Conservation (phyloP, 2,797 vertebrate genomes). For the Microcaecilia unicolor region DNA sequence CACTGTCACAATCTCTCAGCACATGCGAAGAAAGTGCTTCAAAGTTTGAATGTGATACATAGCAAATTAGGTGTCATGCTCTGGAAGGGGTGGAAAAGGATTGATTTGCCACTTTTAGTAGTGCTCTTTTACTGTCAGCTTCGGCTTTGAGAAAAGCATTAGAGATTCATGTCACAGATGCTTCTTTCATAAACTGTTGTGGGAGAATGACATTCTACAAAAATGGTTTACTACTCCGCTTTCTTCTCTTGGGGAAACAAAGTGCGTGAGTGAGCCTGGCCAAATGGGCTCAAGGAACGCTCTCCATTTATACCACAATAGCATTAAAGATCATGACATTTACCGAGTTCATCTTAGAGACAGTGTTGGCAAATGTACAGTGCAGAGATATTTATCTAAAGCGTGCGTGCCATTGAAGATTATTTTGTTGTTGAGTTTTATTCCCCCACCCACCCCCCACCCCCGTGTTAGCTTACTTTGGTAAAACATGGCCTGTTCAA, state of each 20-base stretch:
- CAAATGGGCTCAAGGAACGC: slow-evolving; percentile 55
- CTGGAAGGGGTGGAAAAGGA: slow-evolving; percentile 54
- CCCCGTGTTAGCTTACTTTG: slow-evolving; percentile 35
- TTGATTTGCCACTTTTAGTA: slow-evolving; percentile 62
- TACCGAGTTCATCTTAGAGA: slow-evolving; percentile 53
- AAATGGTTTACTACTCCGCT: slow-evolving; percentile 65
- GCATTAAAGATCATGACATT: slow-evolving; percentile 54
- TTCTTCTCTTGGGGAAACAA: slow-evolving; percentile 65
- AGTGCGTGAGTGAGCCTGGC: slow-evolving; percentile 46
- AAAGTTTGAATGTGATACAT: slow-evolving; percentile 68
- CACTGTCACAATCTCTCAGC: slow-evolving; percentile 59
- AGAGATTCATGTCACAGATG: slow-evolving; percentile 78
- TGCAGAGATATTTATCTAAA: slow-evolving; percentile 50
- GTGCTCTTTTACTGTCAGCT: slow-evolving; percentile 67
- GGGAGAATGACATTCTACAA: slow-evolving; percentile 70
- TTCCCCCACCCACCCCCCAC: no score
- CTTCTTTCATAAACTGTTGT: slow-evolving; percentile 78
- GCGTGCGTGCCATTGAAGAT: slow-evolving; percentile 41
- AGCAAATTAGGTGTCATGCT: slow-evolving; percentile 79
- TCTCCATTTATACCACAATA: slow-evolving; percentile 58
- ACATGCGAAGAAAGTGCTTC: slow-evolving; percentile 68
- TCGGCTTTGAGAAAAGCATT: slow-evolving; percentile 62
- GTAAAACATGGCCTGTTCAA: slow-evolving; percentile 30
- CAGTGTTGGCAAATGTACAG: slow-evolving; percentile 53
- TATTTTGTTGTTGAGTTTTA: no score